phyloP scores from a whole-genome alignment of 2,113 vertebrate genomes.

The Ptilonorhynchus violaceus region DNA sequence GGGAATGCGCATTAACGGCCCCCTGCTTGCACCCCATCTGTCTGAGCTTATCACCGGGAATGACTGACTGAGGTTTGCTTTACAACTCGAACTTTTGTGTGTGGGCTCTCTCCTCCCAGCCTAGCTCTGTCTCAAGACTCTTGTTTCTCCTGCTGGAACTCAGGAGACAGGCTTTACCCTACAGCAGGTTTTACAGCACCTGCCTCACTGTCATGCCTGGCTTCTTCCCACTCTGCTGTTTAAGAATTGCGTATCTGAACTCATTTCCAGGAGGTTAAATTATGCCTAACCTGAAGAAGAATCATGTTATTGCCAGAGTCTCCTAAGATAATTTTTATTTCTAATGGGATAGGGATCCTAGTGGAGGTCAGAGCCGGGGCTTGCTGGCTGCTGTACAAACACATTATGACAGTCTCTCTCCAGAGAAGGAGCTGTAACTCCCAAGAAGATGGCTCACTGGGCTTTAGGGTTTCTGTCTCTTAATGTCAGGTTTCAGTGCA shows the following conservation, averaged over 20 bases:
- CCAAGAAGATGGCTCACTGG: neutral
- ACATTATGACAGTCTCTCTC: neutral
- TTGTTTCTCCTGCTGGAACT: neutral
- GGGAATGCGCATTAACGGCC: neutral
- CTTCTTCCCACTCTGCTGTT: neutral
- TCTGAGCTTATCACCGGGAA: neutral
- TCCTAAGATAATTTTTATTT: neutral
- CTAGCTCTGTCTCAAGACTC: neutral
- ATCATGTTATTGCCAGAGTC: neutral
- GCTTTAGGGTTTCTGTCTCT: neutral
- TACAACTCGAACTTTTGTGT: neutral
- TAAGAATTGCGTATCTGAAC: neutral
- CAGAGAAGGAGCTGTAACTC: neutral
- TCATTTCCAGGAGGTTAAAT: slow-evolving; percentile 5
- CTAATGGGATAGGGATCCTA: neutral
- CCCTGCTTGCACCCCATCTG: neutral
- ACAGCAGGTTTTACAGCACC: neutral
- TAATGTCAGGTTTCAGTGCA: neutral
- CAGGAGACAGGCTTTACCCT: neutral
- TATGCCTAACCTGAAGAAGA: neutral
- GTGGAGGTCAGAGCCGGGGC: neutral
- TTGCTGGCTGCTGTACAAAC: neutral
- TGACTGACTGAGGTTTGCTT: neutral
- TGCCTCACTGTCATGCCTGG: neutral
- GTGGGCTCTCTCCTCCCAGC: neutral